Percentiles rank a stretch among this genome's conserved stretches.
phyloP scores from a whole-genome alignment of 2,797 vertebrate species.

The Gambelia wislizenii region DNA sequence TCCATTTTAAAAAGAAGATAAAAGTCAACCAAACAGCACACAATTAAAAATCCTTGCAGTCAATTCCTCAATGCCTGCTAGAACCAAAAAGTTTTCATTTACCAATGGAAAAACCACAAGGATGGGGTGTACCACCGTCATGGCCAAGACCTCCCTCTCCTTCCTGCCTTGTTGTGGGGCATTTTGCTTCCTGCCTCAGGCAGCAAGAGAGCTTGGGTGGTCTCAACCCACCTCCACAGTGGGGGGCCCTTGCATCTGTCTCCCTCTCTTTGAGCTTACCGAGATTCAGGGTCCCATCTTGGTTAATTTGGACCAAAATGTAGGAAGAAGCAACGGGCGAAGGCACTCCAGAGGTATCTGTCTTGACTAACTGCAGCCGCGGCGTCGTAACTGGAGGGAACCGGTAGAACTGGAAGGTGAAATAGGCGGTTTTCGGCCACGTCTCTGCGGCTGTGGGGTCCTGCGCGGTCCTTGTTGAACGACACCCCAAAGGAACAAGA shows the following conservation, averaged over 20 bases:
- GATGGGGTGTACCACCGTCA: no score
- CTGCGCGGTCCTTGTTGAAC: constrained; percentile 70
- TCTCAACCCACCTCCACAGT: neutral
- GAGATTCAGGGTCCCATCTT: constrained; percentile 77
- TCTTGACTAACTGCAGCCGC: constrained; percentile 83
- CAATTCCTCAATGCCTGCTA: no score
- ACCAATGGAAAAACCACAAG: no score
- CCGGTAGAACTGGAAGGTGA: constrained; percentile 97
- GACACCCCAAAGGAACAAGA: constrained; percentile 6
- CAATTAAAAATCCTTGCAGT: no score
- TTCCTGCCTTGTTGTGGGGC: no score
- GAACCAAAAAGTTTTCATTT: no score
- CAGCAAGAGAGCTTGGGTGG: no score
- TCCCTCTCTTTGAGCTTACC: constrained; percentile 77
- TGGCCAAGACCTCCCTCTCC: no score
- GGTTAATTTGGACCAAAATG: constrained; percentile 79
- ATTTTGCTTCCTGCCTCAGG: no score
- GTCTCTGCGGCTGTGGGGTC: constrained; percentile 40
- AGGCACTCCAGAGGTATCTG: constrained; percentile 18
- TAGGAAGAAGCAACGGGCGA: constrained; percentile 68
- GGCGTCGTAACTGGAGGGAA: constrained; percentile 88
- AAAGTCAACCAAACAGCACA: no score
- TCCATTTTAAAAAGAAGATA: no score
- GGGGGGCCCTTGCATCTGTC: no score
- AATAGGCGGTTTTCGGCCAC: constrained; percentile 86